Evolutionary conservation across 2,888 invertebrate genomes (phyloP), one percentile per base, ranked within the genome.

Genomic region (Lapara coniferarum): DNA sequence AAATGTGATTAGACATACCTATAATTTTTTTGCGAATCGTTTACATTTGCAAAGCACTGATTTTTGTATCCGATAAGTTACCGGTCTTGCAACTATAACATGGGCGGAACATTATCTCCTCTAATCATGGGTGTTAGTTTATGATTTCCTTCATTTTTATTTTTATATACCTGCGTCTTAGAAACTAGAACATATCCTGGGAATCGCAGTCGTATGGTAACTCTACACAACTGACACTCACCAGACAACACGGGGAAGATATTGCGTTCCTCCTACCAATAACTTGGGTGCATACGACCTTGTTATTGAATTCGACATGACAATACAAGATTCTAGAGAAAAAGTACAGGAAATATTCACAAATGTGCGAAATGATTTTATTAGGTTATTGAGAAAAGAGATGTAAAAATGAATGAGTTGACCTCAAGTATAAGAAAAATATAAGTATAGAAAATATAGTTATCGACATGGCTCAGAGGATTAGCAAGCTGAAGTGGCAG

Each of bases 261-360:
- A 63, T 63, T 63, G 63, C 63, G 63, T 63, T 63, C 63, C 63
- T 25, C 49, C 44, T n/a, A 46, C 46, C 46, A 63, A 63, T 63
- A 63, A 63, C 16, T 63, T 63, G 19, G 46, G 49, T 63, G 49
- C 46, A 49, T 16, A 46, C 16, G 16, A 13, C 49, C 49, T 19
- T 25, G 63, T 46, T 46, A 46, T 63, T 49, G 49, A 49, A 63
- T 19, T 55, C 51, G 13, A 51, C 51, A 51, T 13, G 51, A 51
- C 51, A 13, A 10, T 13, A 51, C 51, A 51, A 51, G 51, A 51
- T 51, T 51, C 51, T 51, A 10, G 51, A 51, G 51, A 51, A 51
- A 51, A 51, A 12, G 10, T 51, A 51, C 12, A 51, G 51, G 13
- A 51, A 51, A 51, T 51, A 51, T 51, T 10, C 12, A 25, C 25